Conservation (phyloP, 2,888 invertebrate genomes). For the Sylvicola cinctus region DNA sequence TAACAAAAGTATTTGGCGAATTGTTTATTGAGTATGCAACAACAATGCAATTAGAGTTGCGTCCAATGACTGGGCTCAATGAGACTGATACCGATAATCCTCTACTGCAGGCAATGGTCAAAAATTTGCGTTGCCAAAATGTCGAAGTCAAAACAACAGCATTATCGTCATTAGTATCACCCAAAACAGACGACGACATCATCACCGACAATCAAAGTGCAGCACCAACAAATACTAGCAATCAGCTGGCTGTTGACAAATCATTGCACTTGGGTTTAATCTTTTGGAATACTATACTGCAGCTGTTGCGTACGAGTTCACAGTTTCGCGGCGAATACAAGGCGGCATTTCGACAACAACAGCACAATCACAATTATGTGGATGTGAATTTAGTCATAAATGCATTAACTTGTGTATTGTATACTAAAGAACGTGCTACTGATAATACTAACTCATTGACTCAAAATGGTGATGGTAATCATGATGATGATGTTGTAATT, state of each 20-base stretch:
- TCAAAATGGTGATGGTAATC: not conserved
- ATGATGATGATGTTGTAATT: not conserved
- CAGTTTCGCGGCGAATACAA: slow-evolving; percentile 12
- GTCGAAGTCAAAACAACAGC: too few relatives aligned
- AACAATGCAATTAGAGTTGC: not conserved
- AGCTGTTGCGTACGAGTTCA: slow-evolving; percentile 18
- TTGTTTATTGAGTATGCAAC: slow-evolving; percentile 4
- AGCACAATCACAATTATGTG: slow-evolving; percentile 9
- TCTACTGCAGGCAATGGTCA: too few relatives aligned
- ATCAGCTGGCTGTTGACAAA: too few relatives aligned
- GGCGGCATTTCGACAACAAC: slow-evolving; percentile 17
- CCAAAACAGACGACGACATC: too few relatives aligned
- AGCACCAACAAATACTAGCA: too few relatives aligned
- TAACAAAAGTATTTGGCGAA: slow-evolving; percentile 6
- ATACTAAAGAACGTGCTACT: slow-evolving; percentile 5
- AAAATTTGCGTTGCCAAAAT: too few relatives aligned
- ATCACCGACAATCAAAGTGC: too few relatives aligned
- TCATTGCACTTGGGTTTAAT: slow-evolving; percentile 16
- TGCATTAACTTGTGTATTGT: slow-evolving; percentile 18
- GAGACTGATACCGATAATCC: not conserved
- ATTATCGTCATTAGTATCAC: too few relatives aligned
- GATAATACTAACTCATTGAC: not conserved
- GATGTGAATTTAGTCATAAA: slow-evolving; percentile 7
- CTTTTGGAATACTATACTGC: slow-evolving; percentile 22
- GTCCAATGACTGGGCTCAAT: not conserved